Evolutionary conservation across 2,888 invertebrate species (phyloP).

Genomic region (Scelioninae gen. 2): DNA sequence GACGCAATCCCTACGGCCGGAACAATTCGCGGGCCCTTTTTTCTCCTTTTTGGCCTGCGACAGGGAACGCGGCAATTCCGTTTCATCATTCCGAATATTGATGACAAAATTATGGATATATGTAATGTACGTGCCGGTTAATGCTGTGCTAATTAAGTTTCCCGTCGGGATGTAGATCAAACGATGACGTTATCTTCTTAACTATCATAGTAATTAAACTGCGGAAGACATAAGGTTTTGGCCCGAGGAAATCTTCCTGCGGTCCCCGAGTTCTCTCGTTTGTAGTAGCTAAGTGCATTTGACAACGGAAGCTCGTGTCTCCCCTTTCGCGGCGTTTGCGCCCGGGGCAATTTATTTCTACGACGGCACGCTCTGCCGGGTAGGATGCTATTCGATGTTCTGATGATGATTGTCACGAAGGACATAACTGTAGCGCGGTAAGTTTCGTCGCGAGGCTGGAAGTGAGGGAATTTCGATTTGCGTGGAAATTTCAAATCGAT

Average conservation of each 20-base stretch:
- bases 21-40: not conserved
- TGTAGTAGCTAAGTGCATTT: slow-evolving; percentile 75
- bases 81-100: slow-evolving; percentile 10
- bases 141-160: slow-evolving; percentile 71
- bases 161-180: slow-evolving; percentile 61
- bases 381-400: slow-evolving; percentile 44
- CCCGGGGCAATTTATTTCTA: slow-evolving; percentile 65
- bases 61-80: not conserved
- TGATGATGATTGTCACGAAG: slow-evolving; percentile 52
- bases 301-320: slow-evolving; percentile 73
- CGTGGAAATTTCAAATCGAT: no score
- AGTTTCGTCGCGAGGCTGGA: not conserved
- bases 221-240: slow-evolving; percentile 70
- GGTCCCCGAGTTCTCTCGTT: slow-evolving; percentile 73
- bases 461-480: slow-evolving; percentile 41
- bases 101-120: slow-evolving; percentile 37
- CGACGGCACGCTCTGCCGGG: slow-evolving; percentile 51
- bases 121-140: slow-evolving; percentile 47
- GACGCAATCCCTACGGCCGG: slow-evolving; percentile 30
- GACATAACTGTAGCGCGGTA: slow-evolving; percentile 34
- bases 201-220: slow-evolving; percentile 71
- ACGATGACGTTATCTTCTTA: slow-evolving; percentile 61
- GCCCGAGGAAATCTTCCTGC: slow-evolving; percentile 68
- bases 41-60: slow-evolving; percentile 22
- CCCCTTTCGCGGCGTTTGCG: slow-evolving; percentile 67